Conservation (phyloP, 37 sponge, comb jelly and placozoan species). For the Geodia barretti region DNA sequence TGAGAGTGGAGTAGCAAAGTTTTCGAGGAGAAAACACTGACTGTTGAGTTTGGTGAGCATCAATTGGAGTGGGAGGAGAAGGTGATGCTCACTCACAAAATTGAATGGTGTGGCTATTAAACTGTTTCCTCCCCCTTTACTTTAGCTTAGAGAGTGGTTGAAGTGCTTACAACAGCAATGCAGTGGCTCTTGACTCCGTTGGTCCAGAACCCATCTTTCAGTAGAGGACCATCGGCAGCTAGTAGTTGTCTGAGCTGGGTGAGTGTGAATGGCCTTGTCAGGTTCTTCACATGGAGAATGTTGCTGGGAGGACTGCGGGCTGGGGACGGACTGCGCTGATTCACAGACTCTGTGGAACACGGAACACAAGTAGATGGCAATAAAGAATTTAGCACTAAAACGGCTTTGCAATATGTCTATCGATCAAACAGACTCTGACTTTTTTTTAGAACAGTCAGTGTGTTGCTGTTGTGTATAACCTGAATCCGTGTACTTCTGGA, state of each 20-base stretch:
- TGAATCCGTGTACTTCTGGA: no score
- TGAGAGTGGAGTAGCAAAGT: background rate
- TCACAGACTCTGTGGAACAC: constrained; percentile 2
- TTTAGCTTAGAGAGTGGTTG: no score
- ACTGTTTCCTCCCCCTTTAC: background rate
- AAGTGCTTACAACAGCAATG: constrained; percentile 80
- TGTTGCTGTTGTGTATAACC: no score
- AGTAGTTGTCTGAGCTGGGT: constrained; percentile 82
- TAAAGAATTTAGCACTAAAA: background rate
- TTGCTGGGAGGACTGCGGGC: constrained; percentile 47
- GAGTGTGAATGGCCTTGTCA: constrained; percentile 88
- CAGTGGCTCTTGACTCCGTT: constrained; percentile 86
- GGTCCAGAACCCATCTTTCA: constrained; percentile 80
- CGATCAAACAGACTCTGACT: no score
- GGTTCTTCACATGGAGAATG: constrained; percentile 73
- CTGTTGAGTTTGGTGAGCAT: no score
- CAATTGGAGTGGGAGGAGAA: constrained; percentile 37
- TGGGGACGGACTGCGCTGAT: constrained; percentile 36
- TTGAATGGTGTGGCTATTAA: no score
- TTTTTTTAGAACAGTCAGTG: no score
- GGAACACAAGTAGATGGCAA: background rate
- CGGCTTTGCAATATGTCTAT: no score
- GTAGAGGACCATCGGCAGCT: constrained; percentile 58
- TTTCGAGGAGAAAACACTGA: no score
- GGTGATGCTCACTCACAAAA: no score